phyloP scores from a whole-genome alignment of 2,797 vertebrate species.

The Enteromius mattozi region DNA sequence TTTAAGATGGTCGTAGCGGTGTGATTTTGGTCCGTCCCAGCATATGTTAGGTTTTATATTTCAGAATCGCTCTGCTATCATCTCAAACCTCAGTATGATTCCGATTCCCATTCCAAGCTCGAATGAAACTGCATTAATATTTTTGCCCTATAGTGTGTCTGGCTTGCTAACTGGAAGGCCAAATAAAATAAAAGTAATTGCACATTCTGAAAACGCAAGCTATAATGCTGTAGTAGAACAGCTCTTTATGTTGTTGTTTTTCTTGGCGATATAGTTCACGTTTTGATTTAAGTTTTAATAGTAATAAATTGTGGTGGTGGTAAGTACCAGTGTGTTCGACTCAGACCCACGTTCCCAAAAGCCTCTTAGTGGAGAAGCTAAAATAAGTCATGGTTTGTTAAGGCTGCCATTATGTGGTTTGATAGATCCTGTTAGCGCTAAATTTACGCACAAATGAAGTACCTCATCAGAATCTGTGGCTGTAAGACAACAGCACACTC shows the following conservation, averaged over 20 bases:
- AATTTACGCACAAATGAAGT: conserved; percentile 73
- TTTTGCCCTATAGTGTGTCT: conserved; percentile 55
- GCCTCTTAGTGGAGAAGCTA: conserved; percentile 70
- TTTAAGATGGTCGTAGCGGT: conserved; percentile 34
- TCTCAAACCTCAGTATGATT: conserved; percentile 44
- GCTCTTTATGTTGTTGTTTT: conserved; percentile 67
- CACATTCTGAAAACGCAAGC: conserved; percentile 60
- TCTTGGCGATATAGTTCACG: conserved; percentile 66
- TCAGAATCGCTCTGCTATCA: conserved; percentile 42
- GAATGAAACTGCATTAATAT: conserved; percentile 54
- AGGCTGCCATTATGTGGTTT: conserved; percentile 76
- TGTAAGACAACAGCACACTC: conserved; percentile 53
- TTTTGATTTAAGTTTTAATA: conserved; percentile 72
- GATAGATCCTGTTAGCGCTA: conserved; percentile 70
- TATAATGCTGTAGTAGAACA: conserved; percentile 63
- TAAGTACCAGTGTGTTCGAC: conserved; percentile 67
- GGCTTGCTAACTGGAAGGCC: conserved; percentile 57
- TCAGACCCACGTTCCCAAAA: conserved; percentile 68
- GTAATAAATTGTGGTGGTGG: conserved; percentile 74
- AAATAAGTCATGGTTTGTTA: conserved; percentile 78
- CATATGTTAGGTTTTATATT: conserved; percentile 47
- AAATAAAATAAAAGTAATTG: conserved; percentile 73
- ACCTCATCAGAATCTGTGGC: conserved; percentile 68
- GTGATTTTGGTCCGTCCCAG: conserved; percentile 16
- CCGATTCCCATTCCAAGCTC: conserved; percentile 49